phyloP scores from a whole-genome alignment of 37 sponge, comb jelly and placozoan species.

The Haliclona indistincta region DNA sequence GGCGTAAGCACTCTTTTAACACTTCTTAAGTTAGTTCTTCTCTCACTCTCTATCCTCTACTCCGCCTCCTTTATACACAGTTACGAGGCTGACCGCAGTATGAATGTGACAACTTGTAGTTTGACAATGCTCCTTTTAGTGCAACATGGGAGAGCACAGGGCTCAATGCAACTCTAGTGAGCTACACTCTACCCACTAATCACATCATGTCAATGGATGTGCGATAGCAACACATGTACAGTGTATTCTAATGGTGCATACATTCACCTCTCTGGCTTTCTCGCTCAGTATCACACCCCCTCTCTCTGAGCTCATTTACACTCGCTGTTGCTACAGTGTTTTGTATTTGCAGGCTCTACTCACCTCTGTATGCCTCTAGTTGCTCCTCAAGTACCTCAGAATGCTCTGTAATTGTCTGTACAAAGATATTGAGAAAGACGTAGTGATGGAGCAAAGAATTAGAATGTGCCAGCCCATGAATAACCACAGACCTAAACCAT shows the following conservation, averaged over 20 bases:
- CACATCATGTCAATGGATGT: no score
- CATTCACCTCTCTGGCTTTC: background rate
- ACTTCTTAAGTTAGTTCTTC: no score
- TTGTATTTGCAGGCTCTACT: background rate
- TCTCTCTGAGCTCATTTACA: background rate
- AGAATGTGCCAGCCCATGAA: background rate
- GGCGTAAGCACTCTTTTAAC: no score
- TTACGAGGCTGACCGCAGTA: no score
- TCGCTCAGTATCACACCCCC: background rate
- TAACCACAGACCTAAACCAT: background rate
- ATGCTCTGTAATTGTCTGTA: conserved; percentile 72
- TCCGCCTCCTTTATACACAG: no score
- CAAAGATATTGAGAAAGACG: conserved; percentile 16
- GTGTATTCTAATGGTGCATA: background rate
- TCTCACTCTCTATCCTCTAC: no score
- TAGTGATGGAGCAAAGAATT: background rate
- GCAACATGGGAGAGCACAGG: no score
- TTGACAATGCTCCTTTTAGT: no score
- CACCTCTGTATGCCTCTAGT: conserved; percentile 81
- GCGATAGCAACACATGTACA: no score
- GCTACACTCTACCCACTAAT: no score
- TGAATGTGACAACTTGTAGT: no score
- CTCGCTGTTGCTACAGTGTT: background rate
- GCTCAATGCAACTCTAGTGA: no score
- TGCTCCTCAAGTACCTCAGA: conserved; percentile 67